Evolutionary conservation across 2,113 vertebrate species (phyloP), one percentile per base, ranked within the genome.

Genomic region (Galeopterus variegatus): DNA sequence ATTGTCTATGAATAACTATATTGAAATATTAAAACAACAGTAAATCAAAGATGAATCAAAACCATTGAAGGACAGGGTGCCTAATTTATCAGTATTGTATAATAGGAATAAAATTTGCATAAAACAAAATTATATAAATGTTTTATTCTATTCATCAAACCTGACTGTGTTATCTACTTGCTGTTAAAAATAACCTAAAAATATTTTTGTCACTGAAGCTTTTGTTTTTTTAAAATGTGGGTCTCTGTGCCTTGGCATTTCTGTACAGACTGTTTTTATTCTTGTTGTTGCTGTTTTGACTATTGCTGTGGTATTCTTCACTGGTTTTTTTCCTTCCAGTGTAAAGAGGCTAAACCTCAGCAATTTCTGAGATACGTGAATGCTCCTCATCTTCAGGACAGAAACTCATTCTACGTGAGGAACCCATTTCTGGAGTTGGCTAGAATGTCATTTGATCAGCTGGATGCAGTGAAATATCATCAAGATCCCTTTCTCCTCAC

Each of bases 381-480:
- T 81, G 8, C 5, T 69, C 23, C 14, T 76, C 13, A 41, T 76
- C 41, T 82, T 88, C 26, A 82, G 45, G 19, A 84, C 85, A 7
- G 5, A 81, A 92, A 90, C 84, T 52, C 6, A 56, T 48, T 95
- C 77, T 24, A 41, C n/a, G 18, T 6, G 4, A 93, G 15, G 12
- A 83, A 81, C 31, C 31, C 31, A 65, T 85, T 96, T 96, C 17
- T 86, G 6, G 26, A 58, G 31, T 73, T 97, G 62, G 58, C 26
- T 82, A 21, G 28, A 67, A 67, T 85, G 26, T 82, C 58, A 93
- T 96, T 95, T 96, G 58, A 93, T 97, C 52, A 92, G 79, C 95
- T 98, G 93, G 87, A 94, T 36, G 36, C 33, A 96, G 90, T 96
- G 92, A 97, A 75, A 97, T 97, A 69, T 84, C 60, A 93, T 97